Evolutionary conservation across 2,888 invertebrate species (phyloP), one percentile per base, ranked within the genome.

Genomic region (Tachina grossa): DNA sequence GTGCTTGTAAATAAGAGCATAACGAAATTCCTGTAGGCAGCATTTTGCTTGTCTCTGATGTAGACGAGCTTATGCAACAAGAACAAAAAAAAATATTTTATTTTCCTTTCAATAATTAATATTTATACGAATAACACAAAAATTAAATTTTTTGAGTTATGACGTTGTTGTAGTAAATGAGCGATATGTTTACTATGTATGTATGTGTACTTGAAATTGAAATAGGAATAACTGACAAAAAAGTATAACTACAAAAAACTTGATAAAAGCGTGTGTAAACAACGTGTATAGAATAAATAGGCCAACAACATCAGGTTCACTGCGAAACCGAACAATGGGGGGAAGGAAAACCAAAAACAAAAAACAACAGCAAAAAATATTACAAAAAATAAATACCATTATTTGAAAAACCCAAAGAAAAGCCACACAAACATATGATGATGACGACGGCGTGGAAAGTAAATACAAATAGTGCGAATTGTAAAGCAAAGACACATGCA

Each of bases 221-320:
- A 68, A 59, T 74, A 47, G 41, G 66, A 74, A 47, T 68, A 59
- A 51, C 13, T 61, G 41, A 68, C 74, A 55, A 63, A 68, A n/a
- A 53, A 68, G 45, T 13, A 81, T 49, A 66, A 69, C 68, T 81
- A 68, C 39, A 53, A 22, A n/a, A 4, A 14, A 31, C 39, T 41
- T 45, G 72, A 76, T 71, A 76, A 53, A 59, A 74, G 69, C 49
- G 68, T 74, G 63, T 78, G 77, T 74, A 77, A 81, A 78, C 81
- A 85, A 74, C 74, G 77, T 77, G 68, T 77, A 69, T 43, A 51
- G 84, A 77, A 81, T 74, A 81, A 74, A 78, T 85, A 81, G 84
- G 77, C 84, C 81, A 85, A 81, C 47, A 78, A 41, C 55, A 39
- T 49, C 76, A 81, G 65, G 53, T 80, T 72, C 41, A 16, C 31